Conservation (phyloP, 2,888 invertebrate genomes). For the Glomeris marginata region DNA sequence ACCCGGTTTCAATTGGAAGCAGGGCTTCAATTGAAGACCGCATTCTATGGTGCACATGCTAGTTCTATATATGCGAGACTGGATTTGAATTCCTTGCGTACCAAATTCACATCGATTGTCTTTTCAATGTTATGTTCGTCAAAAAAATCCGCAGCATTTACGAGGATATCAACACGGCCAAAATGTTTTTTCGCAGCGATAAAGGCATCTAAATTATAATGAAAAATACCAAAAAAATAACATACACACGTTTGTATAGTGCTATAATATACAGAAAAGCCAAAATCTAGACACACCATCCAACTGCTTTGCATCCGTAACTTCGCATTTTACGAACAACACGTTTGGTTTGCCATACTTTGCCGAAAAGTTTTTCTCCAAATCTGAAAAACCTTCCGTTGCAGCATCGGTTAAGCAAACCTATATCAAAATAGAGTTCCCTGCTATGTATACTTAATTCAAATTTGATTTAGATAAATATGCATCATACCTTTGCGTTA, state of each 20-base stretch:
- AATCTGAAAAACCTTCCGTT: too few relatives aligned
- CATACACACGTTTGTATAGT: too few relatives aligned
- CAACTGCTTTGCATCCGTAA: not conserved
- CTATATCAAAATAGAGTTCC: too few relatives aligned
- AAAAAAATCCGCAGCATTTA: not conserved
- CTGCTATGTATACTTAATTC: too few relatives aligned
- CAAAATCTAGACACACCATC: too few relatives aligned
- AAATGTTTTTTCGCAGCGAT: not conserved
- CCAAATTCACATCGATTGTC: not conserved
- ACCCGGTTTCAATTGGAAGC: too few relatives aligned
- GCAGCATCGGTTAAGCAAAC: not conserved
- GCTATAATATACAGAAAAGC: too few relatives aligned
- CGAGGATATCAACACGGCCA: not conserved
- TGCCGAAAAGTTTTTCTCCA: not conserved
- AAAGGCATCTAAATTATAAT: not conserved
- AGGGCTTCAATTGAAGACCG: too few relatives aligned
- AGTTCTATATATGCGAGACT: too few relatives aligned
- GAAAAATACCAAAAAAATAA: not conserved
- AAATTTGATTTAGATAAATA: not conserved
- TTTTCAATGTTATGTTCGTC: conserved; percentile 1
- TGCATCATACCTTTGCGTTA: not conserved
- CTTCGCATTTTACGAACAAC: not conserved
- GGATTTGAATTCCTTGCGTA: too few relatives aligned
- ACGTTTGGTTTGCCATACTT: not conserved
- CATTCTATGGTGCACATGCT: too few relatives aligned